Evolutionary conservation across 2,797 vertebrate genomes (phyloP).

Genomic region (Hypotaenidia okinawae): DNA sequence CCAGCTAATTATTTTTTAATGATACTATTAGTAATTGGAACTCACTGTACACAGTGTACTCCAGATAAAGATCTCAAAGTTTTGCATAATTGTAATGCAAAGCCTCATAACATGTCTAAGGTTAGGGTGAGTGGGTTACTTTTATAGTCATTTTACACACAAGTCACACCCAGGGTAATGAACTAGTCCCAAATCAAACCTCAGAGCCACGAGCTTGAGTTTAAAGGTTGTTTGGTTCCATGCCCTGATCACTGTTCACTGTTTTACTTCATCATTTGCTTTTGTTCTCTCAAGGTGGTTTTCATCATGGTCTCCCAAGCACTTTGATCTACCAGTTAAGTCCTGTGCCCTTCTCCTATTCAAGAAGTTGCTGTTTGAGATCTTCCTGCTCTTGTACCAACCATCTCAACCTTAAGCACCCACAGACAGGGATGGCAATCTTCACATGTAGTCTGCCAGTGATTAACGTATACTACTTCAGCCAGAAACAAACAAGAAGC

Average conservation of each 20-base stretch:
- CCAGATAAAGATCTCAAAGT: background rate
- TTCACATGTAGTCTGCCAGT: background rate
- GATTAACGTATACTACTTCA: background rate
- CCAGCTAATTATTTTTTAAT: constrained; percentile 62
- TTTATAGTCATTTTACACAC: background rate
- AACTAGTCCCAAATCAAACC: background rate
- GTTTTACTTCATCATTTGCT: background rate
- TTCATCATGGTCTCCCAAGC: background rate
- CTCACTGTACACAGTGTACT: background rate
- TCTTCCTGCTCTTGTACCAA: background rate
- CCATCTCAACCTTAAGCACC: background rate
- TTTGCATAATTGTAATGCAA: background rate
- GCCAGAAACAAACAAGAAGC: constrained; percentile 25
- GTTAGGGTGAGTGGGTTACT: background rate
- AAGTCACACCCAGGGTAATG: background rate
- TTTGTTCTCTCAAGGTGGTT: background rate
- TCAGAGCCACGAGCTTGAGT: background rate
- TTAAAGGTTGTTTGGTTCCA: background rate
- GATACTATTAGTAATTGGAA: constrained; percentile 34
- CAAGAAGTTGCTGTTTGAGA: background rate
- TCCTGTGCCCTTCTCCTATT: background rate
- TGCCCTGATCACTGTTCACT: background rate
- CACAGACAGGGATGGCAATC: background rate
- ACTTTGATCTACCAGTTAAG: background rate
- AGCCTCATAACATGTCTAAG: background rate